These are phyloP conservation scores for Sinonovacula constricta DNA, from an alignment of 1,140 invertebrate genomes.

Conservation along the genomic window DNA sequence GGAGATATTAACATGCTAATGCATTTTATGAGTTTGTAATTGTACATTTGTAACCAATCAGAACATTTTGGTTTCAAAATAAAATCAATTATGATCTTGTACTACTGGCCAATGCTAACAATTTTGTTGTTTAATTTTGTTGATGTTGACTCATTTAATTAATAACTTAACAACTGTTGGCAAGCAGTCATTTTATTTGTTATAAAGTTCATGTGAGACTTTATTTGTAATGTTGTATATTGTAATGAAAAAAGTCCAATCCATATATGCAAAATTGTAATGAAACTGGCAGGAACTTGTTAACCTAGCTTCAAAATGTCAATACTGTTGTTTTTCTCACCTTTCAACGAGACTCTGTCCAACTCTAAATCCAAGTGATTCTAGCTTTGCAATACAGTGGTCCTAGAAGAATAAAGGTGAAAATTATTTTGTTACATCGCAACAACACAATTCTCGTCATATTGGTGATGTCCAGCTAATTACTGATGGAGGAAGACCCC, in stretches of 20 bases:
- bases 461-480: too few relatives aligned
- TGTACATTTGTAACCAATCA: too few relatives aligned
- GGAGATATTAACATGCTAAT: too few relatives aligned
- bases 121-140: too few relatives aligned
- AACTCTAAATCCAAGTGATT: constrained; percentile 94
- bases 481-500: too few relatives aligned
- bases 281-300: background rate
- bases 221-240: background rate
- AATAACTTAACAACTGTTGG: background rate
- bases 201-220: background rate
- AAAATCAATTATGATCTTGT: too few relatives aligned
- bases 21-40: too few relatives aligned
- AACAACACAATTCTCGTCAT: too few relatives aligned
- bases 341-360: constrained; percentile 95
- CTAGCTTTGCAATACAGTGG: constrained; percentile 90
- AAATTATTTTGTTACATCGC: background rate
- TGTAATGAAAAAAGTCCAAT: background rate
- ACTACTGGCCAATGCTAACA: too few relatives aligned
- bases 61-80: too few relatives aligned
- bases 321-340: constrained; percentile 64
- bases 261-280: background rate
- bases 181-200: background rate
- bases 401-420: constrained; percentile 82
- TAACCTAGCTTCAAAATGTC: background rate
- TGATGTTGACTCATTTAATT: too few relatives aligned